These are phyloP conservation scores for Dione juno DNA, from an alignment of 2,888 invertebrate species.

Conservation along the genomic window DNA sequence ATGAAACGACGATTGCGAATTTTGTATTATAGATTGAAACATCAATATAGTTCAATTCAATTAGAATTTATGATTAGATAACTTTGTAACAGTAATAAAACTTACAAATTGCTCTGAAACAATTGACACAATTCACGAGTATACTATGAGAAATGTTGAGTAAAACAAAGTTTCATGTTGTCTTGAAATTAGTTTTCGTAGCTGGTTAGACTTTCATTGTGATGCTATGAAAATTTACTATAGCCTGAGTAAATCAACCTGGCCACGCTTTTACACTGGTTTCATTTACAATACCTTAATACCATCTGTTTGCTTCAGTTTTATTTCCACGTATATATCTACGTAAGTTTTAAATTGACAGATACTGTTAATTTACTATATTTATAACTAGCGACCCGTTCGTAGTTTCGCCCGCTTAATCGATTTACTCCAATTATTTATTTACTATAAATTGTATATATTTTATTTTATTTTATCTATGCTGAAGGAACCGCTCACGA, in stretches of 20 bases:
- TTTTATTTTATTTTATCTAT: too few species aligned
- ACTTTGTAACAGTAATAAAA: conserved; percentile 19
- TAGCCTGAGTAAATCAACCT: conserved; percentile 47
- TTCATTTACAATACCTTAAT: conserved; percentile 39
- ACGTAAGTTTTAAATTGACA: too few species aligned
- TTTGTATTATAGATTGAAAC: neutral
- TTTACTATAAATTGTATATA: too few species aligned
- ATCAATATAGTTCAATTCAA: conserved; percentile 2
- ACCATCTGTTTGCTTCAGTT: neutral
- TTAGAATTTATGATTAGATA: conserved; percentile 23
- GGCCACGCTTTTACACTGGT: conserved; percentile 38
- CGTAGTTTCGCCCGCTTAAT: too few species aligned
- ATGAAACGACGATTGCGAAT: neutral
- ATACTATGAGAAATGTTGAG: conserved; percentile 34
- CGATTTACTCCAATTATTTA: too few species aligned
- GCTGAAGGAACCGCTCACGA: too few species aligned
- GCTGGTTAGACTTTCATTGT: conserved; percentile 54
- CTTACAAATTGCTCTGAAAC: conserved; percentile 12
- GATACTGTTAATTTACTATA: too few species aligned
- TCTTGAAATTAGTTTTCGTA: conserved; percentile 55
- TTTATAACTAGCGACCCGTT: too few species aligned
- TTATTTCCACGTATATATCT: too few species aligned
- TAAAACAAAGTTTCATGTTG: conserved; percentile 47
- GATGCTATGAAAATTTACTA: conserved; percentile 53
- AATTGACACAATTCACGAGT: conserved; percentile 4